phyloP scores from a whole-genome alignment of 2,797 vertebrate genomes.

The Catamblyrhynchus diadema region DNA sequence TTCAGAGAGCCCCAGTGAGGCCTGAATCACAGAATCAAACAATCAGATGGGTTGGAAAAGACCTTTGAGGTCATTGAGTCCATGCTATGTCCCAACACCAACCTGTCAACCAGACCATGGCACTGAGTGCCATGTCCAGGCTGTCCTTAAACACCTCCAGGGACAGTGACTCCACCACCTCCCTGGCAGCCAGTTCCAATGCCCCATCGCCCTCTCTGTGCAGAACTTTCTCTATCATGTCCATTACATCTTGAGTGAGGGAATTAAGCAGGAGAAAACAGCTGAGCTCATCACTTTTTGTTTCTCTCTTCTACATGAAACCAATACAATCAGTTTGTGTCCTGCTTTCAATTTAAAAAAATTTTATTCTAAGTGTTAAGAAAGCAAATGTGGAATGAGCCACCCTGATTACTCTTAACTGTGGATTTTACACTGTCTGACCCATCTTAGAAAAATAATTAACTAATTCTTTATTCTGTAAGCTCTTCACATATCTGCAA shows the following conservation, averaged over 20 bases:
- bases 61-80: not conserved
- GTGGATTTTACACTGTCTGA: conserved; percentile 20
- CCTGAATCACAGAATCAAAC: not conserved
- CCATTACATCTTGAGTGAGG: not conserved
- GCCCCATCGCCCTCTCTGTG: not conserved
- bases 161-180: not conserved
- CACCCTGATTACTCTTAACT: conserved; percentile 54
- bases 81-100: not conserved
- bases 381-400: conserved; percentile 1
- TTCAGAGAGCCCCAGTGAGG: not conserved
- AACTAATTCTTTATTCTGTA: conserved; percentile 20
- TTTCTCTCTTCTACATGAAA: conserved; percentile 3
- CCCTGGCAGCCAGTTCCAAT: not conserved
- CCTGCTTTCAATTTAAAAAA: conserved; percentile 37
- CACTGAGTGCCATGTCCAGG: not conserved
- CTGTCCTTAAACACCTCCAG: not conserved
- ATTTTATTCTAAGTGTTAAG: conserved; percentile 43
- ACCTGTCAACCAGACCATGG: not conserved
- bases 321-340: conserved; percentile 39
- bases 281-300: not conserved
- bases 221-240: fast-evolving
- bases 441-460: conserved; percentile 52
- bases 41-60: not conserved
- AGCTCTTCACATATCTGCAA: conserved; percentile 56
- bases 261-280: not conserved